Evolutionary conservation across 2,888 invertebrate species (phyloP), one percentile per base, ranked within the genome.

Genomic region (Eulithis testata): DNA sequence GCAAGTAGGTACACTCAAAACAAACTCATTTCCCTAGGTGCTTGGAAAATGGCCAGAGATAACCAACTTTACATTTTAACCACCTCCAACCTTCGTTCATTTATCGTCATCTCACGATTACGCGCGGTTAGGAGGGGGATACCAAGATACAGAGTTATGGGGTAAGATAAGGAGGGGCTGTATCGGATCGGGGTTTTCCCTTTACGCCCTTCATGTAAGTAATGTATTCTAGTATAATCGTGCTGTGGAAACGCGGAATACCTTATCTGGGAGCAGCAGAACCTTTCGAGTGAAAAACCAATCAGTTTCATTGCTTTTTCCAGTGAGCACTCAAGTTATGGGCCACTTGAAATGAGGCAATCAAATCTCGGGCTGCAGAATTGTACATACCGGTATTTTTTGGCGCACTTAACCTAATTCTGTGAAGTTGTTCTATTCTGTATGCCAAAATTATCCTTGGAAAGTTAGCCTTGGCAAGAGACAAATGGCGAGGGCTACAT

Each of bases 41-140:
- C 66, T 73, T 74, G 70, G 72, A 73, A 66, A 70, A 68, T 58
- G 71, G 74, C 77, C 76, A 75, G 65, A 77, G 79, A 80, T 79
- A 78, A 76, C 73, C 66, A 66, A 73, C 71, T 71, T 77, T 73
- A 75, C 74, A 70, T 71, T 72, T 68, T 70, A 75, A 71, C 69
- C 74, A 64, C 75, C 74, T 69, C 70, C 71, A 72, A 73, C 73
- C 77, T 79, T 55, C 73, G 76, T 79, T 81, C 74, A 76, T 81
- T 74, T 73, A 65, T 70, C 73, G 68, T 69, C 61, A 70, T 74
- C 77, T 78, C 76, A 69, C 63, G 72, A 68, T 63, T 62, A 59
- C 45, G 50, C 58, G 36, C 56, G 45, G 60, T 60, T 54, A n/a
- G 55, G 59, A 65, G 50, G 12, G 40, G 59, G 60, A 66, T 43